Evolutionary conservation across 2,797 vertebrate species (phyloP), one percentile per base, ranked within the genome.

Genomic region (Macroramphosus scolopax): DNA sequence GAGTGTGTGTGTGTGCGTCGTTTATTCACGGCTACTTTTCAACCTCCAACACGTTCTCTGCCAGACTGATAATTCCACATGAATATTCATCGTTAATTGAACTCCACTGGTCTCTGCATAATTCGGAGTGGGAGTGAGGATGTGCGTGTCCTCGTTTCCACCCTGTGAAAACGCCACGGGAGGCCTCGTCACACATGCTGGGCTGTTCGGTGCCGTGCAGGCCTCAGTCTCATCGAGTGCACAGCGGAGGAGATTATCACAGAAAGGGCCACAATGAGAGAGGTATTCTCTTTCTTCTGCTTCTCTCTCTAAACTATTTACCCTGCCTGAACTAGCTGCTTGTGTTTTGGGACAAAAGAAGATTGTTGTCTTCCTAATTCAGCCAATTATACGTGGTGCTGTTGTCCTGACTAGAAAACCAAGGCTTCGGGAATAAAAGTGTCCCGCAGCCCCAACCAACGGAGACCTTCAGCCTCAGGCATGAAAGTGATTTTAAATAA

Each of bases 1-100:
- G 6, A 4, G 14, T 15, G 45, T 8, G 15, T 18, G 11, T 15
- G 11, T 46, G 31, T 46, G 29, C 24, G 20, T 6, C 20, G 20
- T 22, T 22, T 3, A 22, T 22, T 22, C 20, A 22, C 20, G 6
- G 20, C 1, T 30, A 8, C 12, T 6, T 30, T 58, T 46, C n/a
- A 28, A 47, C 56, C 50, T 52, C 34, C 9, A 38, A 55, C 59
- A 59, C 36, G 5, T 41, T 64, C 51, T 2, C 46, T 36, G 43
- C 22, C 67, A 61, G 54, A 11, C 35, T 17, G 50, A 69, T 41
- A 40, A 75, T 52, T 69, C 53, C 28, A 55, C 58, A 65, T 76
- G 56, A 74, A 77, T 78, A 77, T 75, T 68, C 68, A 80, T 53
- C 37, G 39, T 53, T 62, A 60, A 49, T 44, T 65, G 35, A 58